These are phyloP conservation scores for Philhelius pedissequus DNA, from an alignment of 2,888 invertebrate genomes.

Conservation along the genomic window DNA sequence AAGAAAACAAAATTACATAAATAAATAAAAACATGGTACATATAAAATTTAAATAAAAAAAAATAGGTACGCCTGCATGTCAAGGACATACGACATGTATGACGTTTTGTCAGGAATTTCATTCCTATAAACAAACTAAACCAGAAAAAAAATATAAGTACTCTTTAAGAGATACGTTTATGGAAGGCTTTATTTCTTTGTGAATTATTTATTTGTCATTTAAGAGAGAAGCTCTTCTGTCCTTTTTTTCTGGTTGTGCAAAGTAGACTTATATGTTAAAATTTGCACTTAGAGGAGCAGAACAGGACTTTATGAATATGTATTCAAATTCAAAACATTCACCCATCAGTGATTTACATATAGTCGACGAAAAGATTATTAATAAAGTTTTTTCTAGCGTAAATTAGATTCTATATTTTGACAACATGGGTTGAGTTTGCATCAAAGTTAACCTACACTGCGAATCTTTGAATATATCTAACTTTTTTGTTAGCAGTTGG, in stretches of 20 bases:
- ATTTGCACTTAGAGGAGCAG: conserved; percentile 26
- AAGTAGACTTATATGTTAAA: background rate
- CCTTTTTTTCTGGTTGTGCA: background rate
- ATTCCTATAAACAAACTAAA: background rate
- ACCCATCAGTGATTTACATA: background rate
- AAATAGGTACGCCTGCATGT: background rate
- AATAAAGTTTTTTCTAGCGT: background rate
- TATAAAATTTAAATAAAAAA: background rate
- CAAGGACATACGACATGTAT: conserved; percentile 28
- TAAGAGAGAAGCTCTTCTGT: background rate
- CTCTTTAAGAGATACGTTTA: conserved; percentile 34
- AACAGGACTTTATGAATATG: conserved; percentile 37
- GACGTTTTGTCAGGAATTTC: background rate
- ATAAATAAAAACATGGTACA: too few species aligned
- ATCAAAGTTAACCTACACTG: background rate
- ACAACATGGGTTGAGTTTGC: background rate
- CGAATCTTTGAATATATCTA: background rate
- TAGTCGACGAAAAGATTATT: background rate
- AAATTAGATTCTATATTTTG: background rate
- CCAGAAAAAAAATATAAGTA: conserved; percentile 37
- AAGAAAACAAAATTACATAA: conserved; percentile 7
- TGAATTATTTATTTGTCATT: conserved; percentile 55
- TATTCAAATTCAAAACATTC: conserved; percentile 42
- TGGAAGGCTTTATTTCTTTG: conserved; percentile 52
- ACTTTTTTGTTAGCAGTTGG: too few species aligned